These are phyloP conservation scores for Larimichthys crocea DNA, from an alignment of 2,113 vertebrate species.

Conservation along the genomic window DNA sequence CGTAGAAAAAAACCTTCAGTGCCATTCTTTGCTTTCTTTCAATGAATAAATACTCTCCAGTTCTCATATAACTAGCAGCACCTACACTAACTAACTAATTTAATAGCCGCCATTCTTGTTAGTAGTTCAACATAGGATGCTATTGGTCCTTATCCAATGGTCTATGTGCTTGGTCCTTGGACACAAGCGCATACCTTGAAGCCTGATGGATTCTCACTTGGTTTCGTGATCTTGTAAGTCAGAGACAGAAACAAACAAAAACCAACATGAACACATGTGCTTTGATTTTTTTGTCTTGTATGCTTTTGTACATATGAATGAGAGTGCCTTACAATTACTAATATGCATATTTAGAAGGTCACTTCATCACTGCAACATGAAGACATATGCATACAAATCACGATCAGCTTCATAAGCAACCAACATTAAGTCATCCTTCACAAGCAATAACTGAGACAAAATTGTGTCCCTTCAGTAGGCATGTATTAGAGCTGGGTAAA, in stretches of 20 bases:
- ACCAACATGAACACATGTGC: background rate
- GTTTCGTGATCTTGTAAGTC: too few relatives aligned
- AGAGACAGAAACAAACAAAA: constrained; percentile 9
- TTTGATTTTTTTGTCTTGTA: constrained; percentile 20
- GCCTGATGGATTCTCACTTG: too few relatives aligned
- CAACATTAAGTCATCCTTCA: background rate
- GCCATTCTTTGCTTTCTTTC: too few relatives aligned
- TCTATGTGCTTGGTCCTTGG: too few relatives aligned
- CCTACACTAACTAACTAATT: too few relatives aligned
- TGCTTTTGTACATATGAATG: background rate
- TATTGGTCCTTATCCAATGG: too few relatives aligned
- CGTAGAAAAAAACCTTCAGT: too few relatives aligned
- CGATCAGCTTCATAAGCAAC: background rate
- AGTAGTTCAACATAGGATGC: too few relatives aligned
- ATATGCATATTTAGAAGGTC: background rate
- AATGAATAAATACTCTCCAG: too few relatives aligned
- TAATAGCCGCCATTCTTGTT: too few relatives aligned
- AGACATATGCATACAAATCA: background rate
- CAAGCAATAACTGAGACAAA: background rate
- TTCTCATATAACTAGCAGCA: background rate
- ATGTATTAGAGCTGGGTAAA: constrained; percentile 13
- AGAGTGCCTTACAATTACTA: background rate
- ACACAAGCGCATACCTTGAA: too few relatives aligned
- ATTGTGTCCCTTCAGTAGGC: background rate
- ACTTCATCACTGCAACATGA: background rate